Evolutionary conservation across 2,797 vertebrate species (phyloP).

Genomic region (Crenichthys baileyi): DNA sequence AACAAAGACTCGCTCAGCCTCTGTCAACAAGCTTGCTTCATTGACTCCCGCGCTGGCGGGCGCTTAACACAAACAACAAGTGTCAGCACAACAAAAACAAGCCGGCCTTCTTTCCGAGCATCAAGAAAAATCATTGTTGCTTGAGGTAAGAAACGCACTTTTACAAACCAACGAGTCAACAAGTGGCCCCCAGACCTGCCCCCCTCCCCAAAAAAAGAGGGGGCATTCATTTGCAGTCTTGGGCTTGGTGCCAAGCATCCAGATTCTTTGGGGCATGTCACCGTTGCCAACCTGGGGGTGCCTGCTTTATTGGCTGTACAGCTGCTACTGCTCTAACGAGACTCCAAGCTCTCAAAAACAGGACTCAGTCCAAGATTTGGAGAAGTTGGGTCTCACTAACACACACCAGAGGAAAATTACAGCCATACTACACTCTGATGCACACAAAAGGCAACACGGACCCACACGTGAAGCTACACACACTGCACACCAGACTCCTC

Average conservation of each 20-base stretch:
- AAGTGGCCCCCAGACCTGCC: conserved; percentile 71
- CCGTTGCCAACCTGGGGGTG: conserved; percentile 67
- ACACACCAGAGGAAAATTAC: conserved; percentile 34
- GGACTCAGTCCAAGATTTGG: conserved; percentile 50
- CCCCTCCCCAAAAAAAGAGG: conserved; percentile 12
- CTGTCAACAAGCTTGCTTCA: conserved; percentile 56
- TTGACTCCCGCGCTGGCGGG: conserved; percentile 42
- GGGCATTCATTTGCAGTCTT: conserved; percentile 59
- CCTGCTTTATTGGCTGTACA: conserved; percentile 62
- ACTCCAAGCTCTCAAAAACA: conserved; percentile 53
- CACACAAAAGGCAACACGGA: conserved; percentile 34
- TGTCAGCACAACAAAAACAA: conserved; percentile 45
- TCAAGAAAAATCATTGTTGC: conserved; percentile 17
- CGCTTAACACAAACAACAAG: conserved; percentile 45
- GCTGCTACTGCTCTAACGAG: conserved; percentile 70
- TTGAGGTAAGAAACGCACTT: conserved; percentile 38
- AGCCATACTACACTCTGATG: conserved; percentile 23
- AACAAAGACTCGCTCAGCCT: conserved; percentile 70
- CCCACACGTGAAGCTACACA: conserved; percentile 27
- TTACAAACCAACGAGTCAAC: conserved; percentile 75
- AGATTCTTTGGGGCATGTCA: conserved; percentile 74
- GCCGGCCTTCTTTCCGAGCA: conserved; percentile 43
- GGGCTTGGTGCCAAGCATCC: conserved; percentile 72
- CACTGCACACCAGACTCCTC: conserved; percentile 48
- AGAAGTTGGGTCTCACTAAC: conserved; percentile 50